phyloP scores from a whole-genome alignment of 2,888 invertebrate species.

The Ochropacha duplaris region DNA sequence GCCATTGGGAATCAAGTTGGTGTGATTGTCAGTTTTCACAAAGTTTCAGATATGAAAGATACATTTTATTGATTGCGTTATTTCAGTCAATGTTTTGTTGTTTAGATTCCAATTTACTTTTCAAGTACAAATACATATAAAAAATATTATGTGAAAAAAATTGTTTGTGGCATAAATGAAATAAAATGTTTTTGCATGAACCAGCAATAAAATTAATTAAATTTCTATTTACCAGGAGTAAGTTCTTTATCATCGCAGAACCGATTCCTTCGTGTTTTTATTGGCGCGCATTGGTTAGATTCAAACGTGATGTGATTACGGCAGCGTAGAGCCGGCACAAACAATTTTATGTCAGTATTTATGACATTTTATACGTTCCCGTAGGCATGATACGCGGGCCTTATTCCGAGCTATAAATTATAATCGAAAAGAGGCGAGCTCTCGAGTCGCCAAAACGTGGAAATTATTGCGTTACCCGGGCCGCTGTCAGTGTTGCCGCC shows the following conservation, averaged over 20 bases:
- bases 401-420: slow-evolving; percentile 71
- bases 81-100: too few relatives aligned
- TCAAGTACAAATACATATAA: too few relatives aligned
- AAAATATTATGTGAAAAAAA: too few relatives aligned
- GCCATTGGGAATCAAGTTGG: too few relatives aligned
- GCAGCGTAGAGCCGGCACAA: slow-evolving; percentile 45
- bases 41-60: too few relatives aligned
- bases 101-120: too few relatives aligned
- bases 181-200: neutral
- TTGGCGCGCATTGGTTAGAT: slow-evolving; percentile 28
- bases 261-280: slow-evolving; percentile 22
- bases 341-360: slow-evolving; percentile 76
- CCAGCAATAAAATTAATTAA: neutral
- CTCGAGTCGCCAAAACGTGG: slow-evolving; percentile 71
- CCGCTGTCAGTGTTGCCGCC: slow-evolving; percentile 61
- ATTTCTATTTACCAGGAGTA: slow-evolving; percentile 9
- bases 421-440: slow-evolving; percentile 74
- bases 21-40: too few relatives aligned
- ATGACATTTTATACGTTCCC: slow-evolving; percentile 61
- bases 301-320: slow-evolving; percentile 67
- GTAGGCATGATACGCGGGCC: slow-evolving; percentile 35
- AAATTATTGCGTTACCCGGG: slow-evolving; percentile 66
- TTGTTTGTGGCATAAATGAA: neutral
- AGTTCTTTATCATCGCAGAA: slow-evolving; percentile 8
- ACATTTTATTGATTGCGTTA: too few relatives aligned